Conservation (phyloP, 2,113 vertebrate genomes). For the Microcebus ravelobensis region DNA sequence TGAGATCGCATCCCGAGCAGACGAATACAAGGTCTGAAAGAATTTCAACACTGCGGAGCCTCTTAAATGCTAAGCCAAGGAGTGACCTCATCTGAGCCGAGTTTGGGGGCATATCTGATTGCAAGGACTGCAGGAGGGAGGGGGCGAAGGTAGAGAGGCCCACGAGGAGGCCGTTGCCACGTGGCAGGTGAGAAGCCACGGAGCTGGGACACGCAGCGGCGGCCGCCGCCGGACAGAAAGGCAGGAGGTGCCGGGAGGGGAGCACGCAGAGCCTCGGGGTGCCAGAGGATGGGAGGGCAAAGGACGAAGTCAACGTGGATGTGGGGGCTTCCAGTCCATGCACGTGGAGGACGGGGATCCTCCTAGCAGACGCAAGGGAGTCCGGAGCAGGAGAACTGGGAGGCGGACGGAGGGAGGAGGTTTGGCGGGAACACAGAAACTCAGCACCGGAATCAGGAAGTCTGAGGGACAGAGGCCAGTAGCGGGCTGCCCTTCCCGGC, state of each 20-base stretch:
- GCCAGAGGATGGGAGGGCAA: neutral
- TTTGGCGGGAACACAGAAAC: neutral
- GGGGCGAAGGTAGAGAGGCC: neutral
- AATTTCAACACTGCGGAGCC: neutral
- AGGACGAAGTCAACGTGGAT: neutral
- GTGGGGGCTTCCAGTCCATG: accelerated
- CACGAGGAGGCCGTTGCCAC: accelerated
- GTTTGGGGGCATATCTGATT: neutral
- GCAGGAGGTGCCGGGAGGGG: neutral
- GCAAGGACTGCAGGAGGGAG: neutral
- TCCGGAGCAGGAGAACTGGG: neutral
- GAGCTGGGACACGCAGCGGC: neutral
- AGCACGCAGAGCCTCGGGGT: neutral
- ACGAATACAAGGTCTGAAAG: neutral
- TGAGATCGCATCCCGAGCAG: no score
- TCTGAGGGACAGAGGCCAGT: neutral
- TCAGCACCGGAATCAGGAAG: neutral
- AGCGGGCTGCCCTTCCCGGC: neutral
- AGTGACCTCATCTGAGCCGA: neutral
- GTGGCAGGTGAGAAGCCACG: accelerated
- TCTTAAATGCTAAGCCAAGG: neutral
- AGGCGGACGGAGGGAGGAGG: neutral
- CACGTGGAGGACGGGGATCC: neutral
- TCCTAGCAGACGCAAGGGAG: neutral
- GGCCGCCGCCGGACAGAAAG: neutral